Percentiles rank a stretch among this genome's conserved stretches.
Evolutionary conservation across 2,888 invertebrate genomes (phyloP).

Genomic region (Drosophila colorata): DNA sequence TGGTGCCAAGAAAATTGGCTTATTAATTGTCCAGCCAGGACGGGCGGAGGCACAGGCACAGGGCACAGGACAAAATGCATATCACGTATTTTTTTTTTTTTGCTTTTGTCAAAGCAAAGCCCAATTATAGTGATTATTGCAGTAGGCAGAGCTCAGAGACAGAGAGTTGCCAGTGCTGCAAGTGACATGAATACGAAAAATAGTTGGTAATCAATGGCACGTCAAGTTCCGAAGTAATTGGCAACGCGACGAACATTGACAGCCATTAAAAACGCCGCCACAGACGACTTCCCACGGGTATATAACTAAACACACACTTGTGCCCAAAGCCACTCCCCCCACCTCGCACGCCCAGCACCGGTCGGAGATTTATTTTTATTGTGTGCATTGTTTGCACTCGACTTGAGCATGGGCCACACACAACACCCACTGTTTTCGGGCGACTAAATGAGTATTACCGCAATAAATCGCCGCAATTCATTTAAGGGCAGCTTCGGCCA

Average conservation of each 20-base stretch:
- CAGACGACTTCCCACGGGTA: constrained; percentile 75
- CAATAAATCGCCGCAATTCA: constrained; percentile 82
- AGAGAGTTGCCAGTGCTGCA: constrained; percentile 43
- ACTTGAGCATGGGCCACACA: constrained; percentile 48
- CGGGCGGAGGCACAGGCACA: background rate
- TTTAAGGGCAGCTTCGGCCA: constrained; percentile 70
- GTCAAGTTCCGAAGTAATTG: constrained; percentile 50
- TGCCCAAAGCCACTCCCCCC: constrained; percentile 9
- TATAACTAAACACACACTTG: constrained; percentile 73
- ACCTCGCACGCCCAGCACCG: constrained; percentile 14
- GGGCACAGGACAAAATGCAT: constrained; percentile 55
- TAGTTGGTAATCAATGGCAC: constrained; percentile 41
- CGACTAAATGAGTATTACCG: constrained; percentile 80
- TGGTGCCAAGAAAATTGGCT: constrained; percentile 50
- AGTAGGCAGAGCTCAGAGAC: constrained; percentile 29
- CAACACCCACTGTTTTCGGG: constrained; percentile 49
- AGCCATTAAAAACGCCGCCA: constrained; percentile 52
- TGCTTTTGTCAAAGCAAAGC: constrained; percentile 58
- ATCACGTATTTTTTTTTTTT: constrained; percentile 62
- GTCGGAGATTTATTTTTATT: constrained; percentile 77
- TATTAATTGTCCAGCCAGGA: constrained; percentile 65
- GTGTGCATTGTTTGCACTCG: constrained; percentile 78
- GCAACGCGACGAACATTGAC: constrained; percentile 47
- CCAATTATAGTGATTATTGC: constrained; percentile 82
- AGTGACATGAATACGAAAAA: constrained; percentile 75